phyloP scores from a whole-genome alignment of 2,797 vertebrate genomes.

The Leptoclinus maculatus region DNA sequence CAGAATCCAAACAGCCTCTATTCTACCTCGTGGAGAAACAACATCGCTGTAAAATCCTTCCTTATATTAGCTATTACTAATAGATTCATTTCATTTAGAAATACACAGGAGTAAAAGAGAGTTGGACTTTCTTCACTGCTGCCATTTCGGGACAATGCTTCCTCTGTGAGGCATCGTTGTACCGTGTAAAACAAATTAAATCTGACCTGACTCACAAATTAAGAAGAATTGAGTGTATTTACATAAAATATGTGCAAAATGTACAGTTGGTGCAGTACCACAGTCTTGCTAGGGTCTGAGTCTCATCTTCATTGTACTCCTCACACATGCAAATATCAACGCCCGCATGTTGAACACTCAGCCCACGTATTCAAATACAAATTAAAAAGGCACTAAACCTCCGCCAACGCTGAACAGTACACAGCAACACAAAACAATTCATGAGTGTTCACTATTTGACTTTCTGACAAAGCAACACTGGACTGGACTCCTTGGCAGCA shows the following conservation, averaged over 20 bases:
- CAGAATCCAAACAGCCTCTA: slow-evolving; percentile 47
- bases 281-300: background rate
- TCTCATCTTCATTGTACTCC: slow-evolving; percentile 25
- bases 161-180: background rate
- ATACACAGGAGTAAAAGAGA: background rate
- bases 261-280: background rate
- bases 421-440: slow-evolving; percentile 7
- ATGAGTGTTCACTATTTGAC: background rate
- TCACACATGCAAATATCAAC: slow-evolving; percentile 32
- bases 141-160: background rate
- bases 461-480: slow-evolving; percentile 9
- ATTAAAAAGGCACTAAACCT: slow-evolving; percentile 29
- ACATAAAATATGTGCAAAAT: background rate
- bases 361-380: slow-evolving; percentile 34
- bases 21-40: slow-evolving; percentile 40
- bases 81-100: slow-evolving; percentile 25
- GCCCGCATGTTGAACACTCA: slow-evolving; percentile 18
- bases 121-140: slow-evolving; percentile 5
- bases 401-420: background rate
- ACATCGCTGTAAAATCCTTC: slow-evolving; percentile 24
- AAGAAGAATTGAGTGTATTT: background rate
- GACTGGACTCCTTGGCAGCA: background rate
- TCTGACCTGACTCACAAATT: background rate
- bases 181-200: background rate
- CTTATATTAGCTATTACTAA: slow-evolving; percentile 25